Conservation (phyloP, 2,113 vertebrate genomes). For the Lampris megalopsis region DNA sequence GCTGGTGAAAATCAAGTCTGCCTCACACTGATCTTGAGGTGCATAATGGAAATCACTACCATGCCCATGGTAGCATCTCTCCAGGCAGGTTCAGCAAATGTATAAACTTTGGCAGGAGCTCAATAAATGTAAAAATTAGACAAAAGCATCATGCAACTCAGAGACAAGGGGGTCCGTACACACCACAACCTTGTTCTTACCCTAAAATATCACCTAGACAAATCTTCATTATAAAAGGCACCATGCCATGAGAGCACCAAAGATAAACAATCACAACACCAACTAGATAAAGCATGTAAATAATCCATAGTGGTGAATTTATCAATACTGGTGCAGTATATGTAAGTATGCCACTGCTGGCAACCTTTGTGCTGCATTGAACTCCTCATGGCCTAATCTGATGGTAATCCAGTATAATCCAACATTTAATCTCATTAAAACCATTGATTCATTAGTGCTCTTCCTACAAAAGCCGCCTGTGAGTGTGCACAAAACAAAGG, state of each 20-base stretch:
- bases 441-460: constrained; percentile 37
- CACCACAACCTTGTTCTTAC: neutral
- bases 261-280: constrained; percentile 28
- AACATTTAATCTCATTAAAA: constrained; percentile 62
- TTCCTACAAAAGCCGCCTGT: constrained; percentile 45
- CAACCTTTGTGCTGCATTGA: constrained; percentile 59
- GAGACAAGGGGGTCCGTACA: constrained; percentile 18
- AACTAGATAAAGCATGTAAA: constrained; percentile 11
- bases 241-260: neutral
- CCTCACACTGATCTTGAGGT: constrained; percentile 13
- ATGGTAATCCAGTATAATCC: constrained; percentile 66
- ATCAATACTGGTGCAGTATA: constrained; percentile 10
- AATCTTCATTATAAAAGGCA: neutral
- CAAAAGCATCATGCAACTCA: neutral
- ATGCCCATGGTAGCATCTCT: constrained; percentile 46
- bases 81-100: constrained; percentile 16
- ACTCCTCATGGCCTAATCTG: constrained; percentile 53
- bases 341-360: constrained; percentile 5
- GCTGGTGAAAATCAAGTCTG: constrained; percentile 2
- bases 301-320: neutral
- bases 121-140: constrained; percentile 16
- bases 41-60: constrained; percentile 52
- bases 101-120: constrained; percentile 10
- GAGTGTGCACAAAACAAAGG: neutral
- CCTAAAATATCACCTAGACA: constrained; percentile 1